Percentiles rank a stretch among this genome's conserved stretches.
phyloP scores from a whole-genome alignment of 2,888 invertebrate genomes.

The Hypomecis atomaria region DNA sequence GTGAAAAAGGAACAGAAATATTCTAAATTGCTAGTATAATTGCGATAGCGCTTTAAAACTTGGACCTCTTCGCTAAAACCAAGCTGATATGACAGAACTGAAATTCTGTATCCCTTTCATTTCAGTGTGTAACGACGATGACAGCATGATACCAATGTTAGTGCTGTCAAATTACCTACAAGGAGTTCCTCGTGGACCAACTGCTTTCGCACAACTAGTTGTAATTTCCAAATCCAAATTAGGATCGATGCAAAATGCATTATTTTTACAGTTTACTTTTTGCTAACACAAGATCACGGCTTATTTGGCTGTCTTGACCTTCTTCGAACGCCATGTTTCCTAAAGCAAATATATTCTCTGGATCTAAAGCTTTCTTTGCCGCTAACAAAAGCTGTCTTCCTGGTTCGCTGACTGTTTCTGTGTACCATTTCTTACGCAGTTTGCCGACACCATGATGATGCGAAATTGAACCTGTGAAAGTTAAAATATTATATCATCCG shows the following conservation, averaged over 20 bases:
- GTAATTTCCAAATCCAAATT: too few species aligned
- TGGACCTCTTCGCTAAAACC: too few species aligned
- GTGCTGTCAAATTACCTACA: too few species aligned
- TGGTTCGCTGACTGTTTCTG: conserved; percentile 91
- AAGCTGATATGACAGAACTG: too few species aligned
- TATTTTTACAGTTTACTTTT: conserved; percentile 70
- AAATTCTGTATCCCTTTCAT: too few species aligned
- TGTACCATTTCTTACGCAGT: conserved; percentile 94
- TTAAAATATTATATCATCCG: conserved; percentile 1
- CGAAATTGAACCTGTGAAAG: conserved; percentile 89
- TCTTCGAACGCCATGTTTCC: conserved; percentile 87
- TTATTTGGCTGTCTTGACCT: conserved; percentile 38
- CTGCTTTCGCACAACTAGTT: too few species aligned
- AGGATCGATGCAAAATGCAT: neutral
- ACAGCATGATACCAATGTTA: too few species aligned
- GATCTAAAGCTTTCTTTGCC: conserved; percentile 95
- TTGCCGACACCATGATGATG: conserved; percentile 99
- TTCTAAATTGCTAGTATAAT: too few species aligned
- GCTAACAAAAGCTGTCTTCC: conserved; percentile 92
- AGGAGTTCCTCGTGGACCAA: too few species aligned
- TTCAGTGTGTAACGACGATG: too few species aligned
- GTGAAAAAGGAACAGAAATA: too few species aligned
- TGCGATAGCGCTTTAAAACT: too few species aligned
- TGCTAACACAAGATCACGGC: conserved; percentile 27
- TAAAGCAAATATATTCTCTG: conserved; percentile 96